Conservation (phyloP, 2,113 vertebrate species). For the Azemiops feae region DNA sequence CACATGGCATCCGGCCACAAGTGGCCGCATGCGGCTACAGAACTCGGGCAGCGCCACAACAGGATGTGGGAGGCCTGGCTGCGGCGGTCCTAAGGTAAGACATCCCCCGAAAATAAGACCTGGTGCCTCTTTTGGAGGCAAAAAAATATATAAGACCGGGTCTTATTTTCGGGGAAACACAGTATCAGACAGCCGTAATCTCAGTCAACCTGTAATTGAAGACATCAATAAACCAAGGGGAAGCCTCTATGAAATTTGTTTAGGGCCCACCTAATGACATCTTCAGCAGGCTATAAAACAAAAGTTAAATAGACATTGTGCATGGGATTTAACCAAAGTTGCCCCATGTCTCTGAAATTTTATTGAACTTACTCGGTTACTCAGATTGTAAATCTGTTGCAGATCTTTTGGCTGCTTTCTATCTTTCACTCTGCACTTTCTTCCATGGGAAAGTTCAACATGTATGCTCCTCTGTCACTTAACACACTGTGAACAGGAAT, state of each 20-base stretch:
- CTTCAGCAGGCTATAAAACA: neutral
- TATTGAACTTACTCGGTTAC: conserved; percentile 11
- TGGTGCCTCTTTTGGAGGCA: too few relatives aligned
- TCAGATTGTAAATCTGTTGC: neutral
- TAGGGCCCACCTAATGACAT: neutral
- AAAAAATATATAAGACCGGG: too few relatives aligned
- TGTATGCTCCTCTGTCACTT: conserved; percentile 46
- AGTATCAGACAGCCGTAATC: neutral
- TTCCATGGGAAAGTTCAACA: conserved; percentile 47
- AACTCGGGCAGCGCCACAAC: too few relatives aligned
- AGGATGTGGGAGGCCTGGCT: too few relatives aligned
- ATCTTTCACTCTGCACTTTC: conserved; percentile 42
- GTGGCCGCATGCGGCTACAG: too few relatives aligned
- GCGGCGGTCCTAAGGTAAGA: too few relatives aligned
- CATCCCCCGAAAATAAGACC: too few relatives aligned
- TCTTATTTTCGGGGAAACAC: too few relatives aligned
- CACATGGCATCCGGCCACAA: too few relatives aligned
- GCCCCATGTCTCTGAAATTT: conserved; percentile 50
- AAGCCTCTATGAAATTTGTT: neutral
- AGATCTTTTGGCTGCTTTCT: neutral
- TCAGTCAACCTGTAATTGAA: neutral
- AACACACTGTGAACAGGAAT: conserved; percentile 60
- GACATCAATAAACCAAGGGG: neutral
- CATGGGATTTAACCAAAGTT: conserved; percentile 57
- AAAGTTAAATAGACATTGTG: conserved; percentile 57